Percentiles rank a stretch among this genome's conserved stretches.
Conservation (phyloP, 2,888 invertebrate species). For the Tricholauxania praeusta region DNA sequence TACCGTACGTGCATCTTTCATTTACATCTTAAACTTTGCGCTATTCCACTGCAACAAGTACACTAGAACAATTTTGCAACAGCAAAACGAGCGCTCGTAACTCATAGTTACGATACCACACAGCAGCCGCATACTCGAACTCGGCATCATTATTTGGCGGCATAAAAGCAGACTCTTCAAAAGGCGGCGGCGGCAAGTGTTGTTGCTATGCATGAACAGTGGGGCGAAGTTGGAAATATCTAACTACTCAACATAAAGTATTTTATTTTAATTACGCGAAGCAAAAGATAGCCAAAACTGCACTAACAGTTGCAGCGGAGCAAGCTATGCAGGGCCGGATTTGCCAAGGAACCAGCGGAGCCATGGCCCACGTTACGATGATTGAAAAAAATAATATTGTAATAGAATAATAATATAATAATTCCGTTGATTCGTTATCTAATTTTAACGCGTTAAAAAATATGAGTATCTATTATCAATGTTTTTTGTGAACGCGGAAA, state of each 20-base stretch:
- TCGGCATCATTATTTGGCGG: conserved; percentile 10
- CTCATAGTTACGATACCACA: neutral
- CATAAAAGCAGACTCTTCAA: conserved; percentile 17
- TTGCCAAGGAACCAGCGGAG: too few species aligned
- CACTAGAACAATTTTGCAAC: neutral
- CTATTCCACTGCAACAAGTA: neutral
- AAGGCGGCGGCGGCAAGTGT: neutral
- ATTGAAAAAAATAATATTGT: too few species aligned
- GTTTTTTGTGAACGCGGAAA: too few species aligned
- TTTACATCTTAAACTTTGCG: neutral
- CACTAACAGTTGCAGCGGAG: too few species aligned
- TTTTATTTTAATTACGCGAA: too few species aligned
- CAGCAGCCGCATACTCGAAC: neutral
- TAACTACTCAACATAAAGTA: neutral
- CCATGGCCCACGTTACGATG: too few species aligned
- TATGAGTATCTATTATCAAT: too few species aligned
- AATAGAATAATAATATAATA: too few species aligned
- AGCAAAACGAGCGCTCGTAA: neutral
- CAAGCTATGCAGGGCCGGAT: too few species aligned
- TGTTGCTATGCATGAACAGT: neutral
- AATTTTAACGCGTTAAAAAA: too few species aligned
- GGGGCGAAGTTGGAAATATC: neutral
- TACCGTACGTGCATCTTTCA: neutral
- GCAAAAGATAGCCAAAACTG: too few species aligned
- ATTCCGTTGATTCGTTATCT: too few species aligned